These are phyloP conservation scores for Avahi laniger DNA, from an alignment of 2,797 vertebrate genomes.

Conservation along the genomic window DNA sequence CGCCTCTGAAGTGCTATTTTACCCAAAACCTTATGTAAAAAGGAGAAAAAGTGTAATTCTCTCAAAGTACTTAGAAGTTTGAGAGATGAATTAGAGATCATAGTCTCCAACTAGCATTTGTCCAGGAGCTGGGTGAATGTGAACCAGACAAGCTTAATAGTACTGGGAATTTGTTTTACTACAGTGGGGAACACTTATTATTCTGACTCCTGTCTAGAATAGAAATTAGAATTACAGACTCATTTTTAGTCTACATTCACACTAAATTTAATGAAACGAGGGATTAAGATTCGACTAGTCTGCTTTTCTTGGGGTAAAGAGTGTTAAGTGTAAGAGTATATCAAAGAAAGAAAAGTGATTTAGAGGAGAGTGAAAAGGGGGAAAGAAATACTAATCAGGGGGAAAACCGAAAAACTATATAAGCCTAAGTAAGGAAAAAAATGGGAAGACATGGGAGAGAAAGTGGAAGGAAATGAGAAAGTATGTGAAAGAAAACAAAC, in stretches of 20 bases:
- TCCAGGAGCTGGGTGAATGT: not conserved
- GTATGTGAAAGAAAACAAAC: slow-evolving; percentile 61
- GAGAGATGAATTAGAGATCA: not conserved
- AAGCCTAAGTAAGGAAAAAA: slow-evolving; percentile 61
- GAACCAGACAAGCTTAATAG: not conserved
- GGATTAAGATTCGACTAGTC: not conserved
- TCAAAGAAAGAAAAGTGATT: not conserved
- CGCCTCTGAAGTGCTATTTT: not conserved
- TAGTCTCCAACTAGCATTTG: not conserved
- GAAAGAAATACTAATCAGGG: slow-evolving; percentile 73
- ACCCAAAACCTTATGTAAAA: not conserved
- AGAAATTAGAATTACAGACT: slow-evolving; percentile 43
- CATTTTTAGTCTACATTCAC: not conserved
- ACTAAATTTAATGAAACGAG: slow-evolving; percentile 38
- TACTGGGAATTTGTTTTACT: not conserved
- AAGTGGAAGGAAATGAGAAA: slow-evolving; percentile 53
- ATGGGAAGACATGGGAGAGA: not conserved
- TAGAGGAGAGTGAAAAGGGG: slow-evolving; percentile 64
- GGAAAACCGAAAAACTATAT: slow-evolving; percentile 70
- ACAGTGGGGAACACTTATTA: not conserved
- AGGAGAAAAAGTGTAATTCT: not conserved
- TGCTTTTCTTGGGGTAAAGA: not conserved
- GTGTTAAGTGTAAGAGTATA: not conserved
- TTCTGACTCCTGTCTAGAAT: not conserved
- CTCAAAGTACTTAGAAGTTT: not conserved